Evolutionary conservation across 2,113 vertebrate species (phyloP).

Genomic region (Gavialis gangeticus): DNA sequence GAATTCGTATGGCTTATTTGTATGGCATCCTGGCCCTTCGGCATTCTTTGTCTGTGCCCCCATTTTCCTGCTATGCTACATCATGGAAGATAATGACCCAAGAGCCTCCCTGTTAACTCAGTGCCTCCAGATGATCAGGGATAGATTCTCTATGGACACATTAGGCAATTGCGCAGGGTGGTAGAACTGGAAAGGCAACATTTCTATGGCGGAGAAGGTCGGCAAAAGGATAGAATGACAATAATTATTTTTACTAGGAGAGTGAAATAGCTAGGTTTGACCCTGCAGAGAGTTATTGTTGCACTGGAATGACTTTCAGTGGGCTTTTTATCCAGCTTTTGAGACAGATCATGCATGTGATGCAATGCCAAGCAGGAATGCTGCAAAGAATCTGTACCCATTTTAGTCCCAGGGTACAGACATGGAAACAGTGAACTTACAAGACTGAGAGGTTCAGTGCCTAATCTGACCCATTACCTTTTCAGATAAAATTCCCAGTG

Average conservation of each 20-base stretch:
- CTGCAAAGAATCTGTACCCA: background rate
- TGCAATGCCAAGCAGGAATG: background rate
- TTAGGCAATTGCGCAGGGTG: too few species aligned
- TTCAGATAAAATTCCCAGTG: background rate
- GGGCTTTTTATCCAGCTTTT: background rate
- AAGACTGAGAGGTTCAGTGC: background rate
- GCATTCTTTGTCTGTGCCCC: background rate
- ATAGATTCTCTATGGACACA: too few species aligned
- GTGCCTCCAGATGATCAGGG: background rate
- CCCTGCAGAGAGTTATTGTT: background rate
- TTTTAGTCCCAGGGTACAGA: background rate
- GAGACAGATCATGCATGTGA: background rate
- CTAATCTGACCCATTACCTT: background rate
- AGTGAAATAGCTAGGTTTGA: too few species aligned
- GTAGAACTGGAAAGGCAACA: too few species aligned
- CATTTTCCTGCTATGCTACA: background rate
- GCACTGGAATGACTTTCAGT: background rate
- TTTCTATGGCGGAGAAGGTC: too few species aligned
- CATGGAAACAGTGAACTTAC: background rate
- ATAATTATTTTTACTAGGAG: too few species aligned
- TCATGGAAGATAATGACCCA: background rate
- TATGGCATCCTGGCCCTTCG: background rate
- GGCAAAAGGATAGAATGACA: too few species aligned
- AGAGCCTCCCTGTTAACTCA: background rate
- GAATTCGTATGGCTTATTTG: accelerated